Evolutionary conservation across 2,888 invertebrate genomes (phyloP), one percentile per base, ranked within the genome.

Genomic region (Meteorus colon): DNA sequence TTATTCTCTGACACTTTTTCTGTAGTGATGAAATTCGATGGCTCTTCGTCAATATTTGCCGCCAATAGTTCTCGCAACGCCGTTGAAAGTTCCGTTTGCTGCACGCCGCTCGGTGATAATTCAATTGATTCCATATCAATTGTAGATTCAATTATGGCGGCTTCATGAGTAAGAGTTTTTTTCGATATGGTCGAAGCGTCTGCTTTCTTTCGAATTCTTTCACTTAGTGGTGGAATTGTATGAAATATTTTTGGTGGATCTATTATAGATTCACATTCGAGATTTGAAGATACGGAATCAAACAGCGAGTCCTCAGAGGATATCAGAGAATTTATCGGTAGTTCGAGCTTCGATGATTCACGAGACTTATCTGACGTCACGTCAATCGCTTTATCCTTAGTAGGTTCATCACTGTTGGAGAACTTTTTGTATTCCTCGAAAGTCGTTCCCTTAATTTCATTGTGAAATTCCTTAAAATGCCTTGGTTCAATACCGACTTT

Each of bases 211-310:
- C 88, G 85, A 14, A 89, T 89, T 45, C 89, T 82, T 63, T 89
- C 89, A 73, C 89, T 89, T 14, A 89, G 77, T 1, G 89, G 89
- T 51, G 87, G 86, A 75, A 89, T 89, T 4, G 89, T 86, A 6
- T 86, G 84, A 78, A 88, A 87, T 24, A 86, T 83, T 70, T 86
- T 85, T 2, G 83, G 84, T 3, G 85, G 79, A 1, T 86, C 84
- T 4, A 78, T 79, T 10, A 73, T 51, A 0, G 80, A 79, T 51
- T 89, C 86, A 2, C 82, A 68, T 65, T 88, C 86, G 77, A 85
- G 79, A 68, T 85, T 86, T 31, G 85, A 85, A 1, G 86, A 84
- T 1, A 83, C 70, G 0, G 86, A 82, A 65, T 87, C 86, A 69
- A 86, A 83, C 71, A 87, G 82, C 0, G 86, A 86, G 45, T 87